Evolutionary conservation across 2,113 vertebrate genomes (phyloP), one percentile per base, ranked within the genome.

Genomic region (Athene noctua): DNA sequence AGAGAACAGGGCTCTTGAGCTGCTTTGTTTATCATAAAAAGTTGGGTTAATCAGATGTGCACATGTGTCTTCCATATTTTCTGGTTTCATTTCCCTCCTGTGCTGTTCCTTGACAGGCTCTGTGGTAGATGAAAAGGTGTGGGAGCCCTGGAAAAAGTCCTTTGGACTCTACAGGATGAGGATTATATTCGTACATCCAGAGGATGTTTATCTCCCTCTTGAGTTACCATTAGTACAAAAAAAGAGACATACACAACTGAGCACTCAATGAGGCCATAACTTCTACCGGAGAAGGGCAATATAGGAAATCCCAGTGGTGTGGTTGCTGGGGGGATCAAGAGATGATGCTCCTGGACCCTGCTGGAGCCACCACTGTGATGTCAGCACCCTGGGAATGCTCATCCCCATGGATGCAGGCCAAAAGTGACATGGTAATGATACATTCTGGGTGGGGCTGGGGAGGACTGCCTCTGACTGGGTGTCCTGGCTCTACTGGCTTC

Each of bases 21-120:
- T 87, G 44, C 55, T 88, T 88, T 90, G 57, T 90, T 96, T 90
- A 81, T 81, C 38, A 46, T 61, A 80, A 84, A 95, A 89, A 70
- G 78, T 23, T 25, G 5, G 47, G 80, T 78, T 96, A 94, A 96
- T 96, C 54, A 51, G 78, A 62, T 4, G 32, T 66, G 62, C 62
- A 91, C 91, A 65, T 89, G 72, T 92, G 90, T 47, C 78, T 92
- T 72, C 68, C 73, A 34, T 95, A 91, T 94, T 84, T 92, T 85
- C 80, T 92, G 52, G 34, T 62, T 82, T 79, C 7, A 5, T 94
- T 97, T 89, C 68, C 81, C 81, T 94, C 68, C 75, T 71, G 88
- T 65, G 73, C 86, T 89, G 62, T 54, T 89, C 78, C 71, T 90
- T 86, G 70, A 62, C 72, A 73, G 93, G 80, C 65, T 86, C 20